A percentile compares a stretch with the other conserved stretches of the same genome.
Conservation (phyloP, 2,888 invertebrate species). For the Ophraella communa region DNA sequence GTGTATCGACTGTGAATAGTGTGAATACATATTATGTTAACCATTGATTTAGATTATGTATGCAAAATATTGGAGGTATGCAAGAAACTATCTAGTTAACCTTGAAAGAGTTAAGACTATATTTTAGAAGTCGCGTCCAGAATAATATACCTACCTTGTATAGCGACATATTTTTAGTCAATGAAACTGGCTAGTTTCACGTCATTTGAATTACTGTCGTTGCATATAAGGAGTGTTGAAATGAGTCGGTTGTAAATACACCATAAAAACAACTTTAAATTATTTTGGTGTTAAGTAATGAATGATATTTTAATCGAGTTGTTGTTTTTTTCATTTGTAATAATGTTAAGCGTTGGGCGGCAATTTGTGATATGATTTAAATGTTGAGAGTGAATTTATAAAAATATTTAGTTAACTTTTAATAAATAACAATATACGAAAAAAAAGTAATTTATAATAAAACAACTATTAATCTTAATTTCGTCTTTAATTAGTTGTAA, state of each 20-base stretch:
- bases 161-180: constrained; percentile 6
- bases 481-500: too few relatives aligned
- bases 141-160: constrained; percentile 1
- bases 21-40: too few relatives aligned
- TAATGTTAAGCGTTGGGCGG: too few relatives aligned
- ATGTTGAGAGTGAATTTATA: too few relatives aligned
- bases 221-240: background rate
- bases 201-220: constrained; percentile 1
- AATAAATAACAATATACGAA: too few relatives aligned
- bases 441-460: too few relatives aligned
- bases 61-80: constrained; percentile 1
- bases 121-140: background rate
- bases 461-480: too few relatives aligned
- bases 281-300: background rate
- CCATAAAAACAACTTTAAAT: background rate
- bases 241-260: background rate
- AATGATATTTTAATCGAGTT: background rate
- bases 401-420: too few relatives aligned
- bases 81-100: constrained; percentile 17
- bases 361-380: too few relatives aligned
- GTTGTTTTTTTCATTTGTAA: too few relatives aligned
- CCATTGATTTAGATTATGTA: background rate
- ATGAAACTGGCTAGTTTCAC: constrained; percentile 3
- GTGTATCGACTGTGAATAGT: background rate
- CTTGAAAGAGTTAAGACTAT: constrained; percentile 12